phyloP scores from a whole-genome alignment of 92 coral and sea anemone genomes.

The Blastomussa wellsi region DNA sequence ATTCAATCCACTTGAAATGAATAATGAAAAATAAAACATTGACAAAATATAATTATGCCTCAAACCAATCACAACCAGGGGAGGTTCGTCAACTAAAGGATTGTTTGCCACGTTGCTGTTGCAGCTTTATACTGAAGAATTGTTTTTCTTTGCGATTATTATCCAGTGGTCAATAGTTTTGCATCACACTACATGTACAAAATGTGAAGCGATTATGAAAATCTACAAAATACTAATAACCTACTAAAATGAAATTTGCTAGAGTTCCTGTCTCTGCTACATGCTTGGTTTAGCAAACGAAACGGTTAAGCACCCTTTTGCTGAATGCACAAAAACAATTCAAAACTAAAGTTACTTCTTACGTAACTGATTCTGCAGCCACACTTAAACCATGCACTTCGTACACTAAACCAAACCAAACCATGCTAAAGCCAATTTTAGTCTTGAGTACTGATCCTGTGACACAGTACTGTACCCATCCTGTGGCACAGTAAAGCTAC shows the following conservation, averaged over 20 bases:
- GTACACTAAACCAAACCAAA: neutral
- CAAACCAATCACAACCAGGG: neutral
- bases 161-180: constrained; percentile 6
- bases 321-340: constrained; percentile 12
- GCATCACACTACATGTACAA: constrained; percentile 35
- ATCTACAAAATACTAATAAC: neutral
- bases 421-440: neutral
- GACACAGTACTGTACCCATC: neutral
- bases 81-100: neutral
- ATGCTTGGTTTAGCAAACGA: neutral
- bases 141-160: neutral
- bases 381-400: neutral
- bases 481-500: neutral
- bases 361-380: neutral
- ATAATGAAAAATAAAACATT: constrained; percentile 3
- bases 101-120: neutral
- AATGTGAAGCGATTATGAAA: neutral
- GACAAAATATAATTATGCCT: neutral
- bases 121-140: neutral
- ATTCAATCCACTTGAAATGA: neutral
- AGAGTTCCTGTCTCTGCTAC: constrained; percentile 42
- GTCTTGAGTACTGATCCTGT: neutral
- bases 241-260: constrained; percentile 24
- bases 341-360: neutral
- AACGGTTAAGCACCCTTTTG: neutral